Conservation (phyloP, 2,113 vertebrate genomes). For the Onychostruthus taczanowskii region DNA sequence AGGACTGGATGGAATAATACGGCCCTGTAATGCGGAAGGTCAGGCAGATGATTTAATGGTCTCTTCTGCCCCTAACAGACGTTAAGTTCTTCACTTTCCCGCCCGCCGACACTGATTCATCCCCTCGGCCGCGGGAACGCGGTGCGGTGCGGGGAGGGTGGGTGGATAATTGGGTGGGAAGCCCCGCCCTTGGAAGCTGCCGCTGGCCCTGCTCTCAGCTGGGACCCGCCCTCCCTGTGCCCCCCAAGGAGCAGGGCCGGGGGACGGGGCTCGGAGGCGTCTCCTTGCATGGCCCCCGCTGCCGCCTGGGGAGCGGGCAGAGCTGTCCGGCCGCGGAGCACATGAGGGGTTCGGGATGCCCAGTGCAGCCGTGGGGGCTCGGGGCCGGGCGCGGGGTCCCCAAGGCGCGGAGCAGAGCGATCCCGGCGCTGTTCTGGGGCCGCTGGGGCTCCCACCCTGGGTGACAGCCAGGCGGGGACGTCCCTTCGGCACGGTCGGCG, state of each 20-base stretch:
- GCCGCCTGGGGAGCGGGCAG: not conserved
- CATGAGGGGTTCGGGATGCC: not conserved
- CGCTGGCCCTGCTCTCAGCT: not conserved
- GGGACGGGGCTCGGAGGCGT: accelerated
- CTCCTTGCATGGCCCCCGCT: not conserved
- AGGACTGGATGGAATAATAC: not conserved
- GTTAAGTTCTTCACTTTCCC: not conserved
- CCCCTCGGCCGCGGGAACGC: not conserved
- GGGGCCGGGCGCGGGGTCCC: not conserved
- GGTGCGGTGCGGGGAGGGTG: not conserved
- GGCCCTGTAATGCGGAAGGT: not conserved
- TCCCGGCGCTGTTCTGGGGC: no score
- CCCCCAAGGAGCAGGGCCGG: not conserved
- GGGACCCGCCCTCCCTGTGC: not conserved
- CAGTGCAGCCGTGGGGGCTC: not conserved
- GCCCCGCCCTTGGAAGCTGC: not conserved
- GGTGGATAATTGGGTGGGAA: not conserved
- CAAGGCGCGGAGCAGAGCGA: not conserved
- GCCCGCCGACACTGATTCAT: accelerated
- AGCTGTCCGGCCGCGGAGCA: not conserved
- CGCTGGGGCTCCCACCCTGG: accelerated
- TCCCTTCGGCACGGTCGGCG: not conserved
- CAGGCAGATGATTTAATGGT: not conserved
- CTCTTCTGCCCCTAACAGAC: not conserved
- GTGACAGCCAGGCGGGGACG: not conserved